Evolutionary conservation across 2,797 vertebrate genomes (phyloP).

Genomic region (Knipowitschia caucasica): DNA sequence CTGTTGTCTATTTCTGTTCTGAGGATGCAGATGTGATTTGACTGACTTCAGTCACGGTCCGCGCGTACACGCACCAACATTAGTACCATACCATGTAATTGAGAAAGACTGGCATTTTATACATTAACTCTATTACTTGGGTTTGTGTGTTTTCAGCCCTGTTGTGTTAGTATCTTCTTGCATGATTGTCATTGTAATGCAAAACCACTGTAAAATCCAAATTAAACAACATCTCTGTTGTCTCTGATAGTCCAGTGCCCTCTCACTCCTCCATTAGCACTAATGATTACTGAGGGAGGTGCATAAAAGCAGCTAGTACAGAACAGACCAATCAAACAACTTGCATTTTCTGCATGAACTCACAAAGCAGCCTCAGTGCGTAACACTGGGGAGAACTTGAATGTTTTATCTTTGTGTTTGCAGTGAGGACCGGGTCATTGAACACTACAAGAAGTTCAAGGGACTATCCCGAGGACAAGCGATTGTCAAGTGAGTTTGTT

Average conservation of each 20-base stretch:
- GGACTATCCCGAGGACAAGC: slow-evolving; percentile 93
- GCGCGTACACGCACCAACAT: too few relatives aligned
- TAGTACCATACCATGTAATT: too few relatives aligned
- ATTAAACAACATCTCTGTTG: slow-evolving; percentile 31
- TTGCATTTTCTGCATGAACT: slow-evolving; percentile 71
- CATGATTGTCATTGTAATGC: slow-evolving; percentile 2
- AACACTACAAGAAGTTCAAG: slow-evolving; percentile 88
- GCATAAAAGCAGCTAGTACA: slow-evolving; percentile 46
- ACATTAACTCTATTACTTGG: too few relatives aligned
- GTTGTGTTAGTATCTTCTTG: slow-evolving; percentile 22
- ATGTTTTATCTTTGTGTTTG: slow-evolving; percentile 61
- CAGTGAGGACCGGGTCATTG: slow-evolving; percentile 94
- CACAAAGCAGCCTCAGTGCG: slow-evolving; percentile 35
- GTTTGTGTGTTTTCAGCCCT: slow-evolving; percentile 37
- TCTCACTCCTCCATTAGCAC: slow-evolving; percentile 36
- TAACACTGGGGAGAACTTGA: slow-evolving; percentile 53
- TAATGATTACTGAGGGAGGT: slow-evolving; percentile 50
- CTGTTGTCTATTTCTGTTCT: too few relatives aligned
- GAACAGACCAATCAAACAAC: slow-evolving; percentile 56
- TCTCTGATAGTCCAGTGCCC: slow-evolving; percentile 30
- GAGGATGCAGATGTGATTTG: too few relatives aligned
- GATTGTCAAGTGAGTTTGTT: slow-evolving; percentile 90
- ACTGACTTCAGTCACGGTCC: too few relatives aligned
- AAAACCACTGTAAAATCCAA: slow-evolving; percentile 44
- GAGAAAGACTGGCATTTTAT: too few relatives aligned